Evolutionary conservation across 2,888 invertebrate genomes (phyloP).

Genomic region (Synergus laeviventris): DNA sequence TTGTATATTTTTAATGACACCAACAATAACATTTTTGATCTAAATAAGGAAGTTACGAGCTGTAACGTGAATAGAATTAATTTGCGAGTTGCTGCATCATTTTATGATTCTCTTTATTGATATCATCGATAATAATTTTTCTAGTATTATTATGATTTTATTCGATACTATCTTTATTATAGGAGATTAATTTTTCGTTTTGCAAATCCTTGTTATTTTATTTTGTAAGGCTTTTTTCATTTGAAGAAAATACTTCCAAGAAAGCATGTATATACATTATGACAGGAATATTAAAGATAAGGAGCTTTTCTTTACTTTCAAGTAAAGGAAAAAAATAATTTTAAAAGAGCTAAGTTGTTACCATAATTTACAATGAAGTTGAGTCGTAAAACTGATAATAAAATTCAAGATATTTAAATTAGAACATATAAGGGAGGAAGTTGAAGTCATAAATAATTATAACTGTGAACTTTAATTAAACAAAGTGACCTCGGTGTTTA

Average conservation of each 20-base stretch:
- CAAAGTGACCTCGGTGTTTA: neutral
- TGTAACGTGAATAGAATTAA: neutral
- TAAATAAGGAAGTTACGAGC: neutral
- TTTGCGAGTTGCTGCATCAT: neutral
- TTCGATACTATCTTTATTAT: neutral
- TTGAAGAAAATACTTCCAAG: neutral
- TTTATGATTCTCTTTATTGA: neutral
- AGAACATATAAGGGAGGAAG: neutral
- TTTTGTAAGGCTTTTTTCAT: neutral
- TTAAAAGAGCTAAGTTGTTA: neutral
- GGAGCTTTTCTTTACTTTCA: neutral
- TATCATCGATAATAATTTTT: neutral
- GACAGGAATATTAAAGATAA: neutral
- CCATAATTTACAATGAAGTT: neutral
- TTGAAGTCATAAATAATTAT: neutral
- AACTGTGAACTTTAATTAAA: neutral
- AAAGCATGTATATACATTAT: neutral
- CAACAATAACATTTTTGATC: neutral
- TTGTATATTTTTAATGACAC: neutral
- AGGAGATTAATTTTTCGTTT: neutral
- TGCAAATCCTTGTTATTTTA: neutral
- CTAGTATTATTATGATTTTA: neutral
- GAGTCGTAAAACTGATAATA: neutral
- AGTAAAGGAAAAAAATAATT: neutral
- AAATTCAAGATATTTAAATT: neutral